A percentile compares a stretch with the other conserved stretches of the same genome.
Evolutionary conservation across 2,113 vertebrate species (phyloP).

Genomic region (Glaucomys volans): DNA sequence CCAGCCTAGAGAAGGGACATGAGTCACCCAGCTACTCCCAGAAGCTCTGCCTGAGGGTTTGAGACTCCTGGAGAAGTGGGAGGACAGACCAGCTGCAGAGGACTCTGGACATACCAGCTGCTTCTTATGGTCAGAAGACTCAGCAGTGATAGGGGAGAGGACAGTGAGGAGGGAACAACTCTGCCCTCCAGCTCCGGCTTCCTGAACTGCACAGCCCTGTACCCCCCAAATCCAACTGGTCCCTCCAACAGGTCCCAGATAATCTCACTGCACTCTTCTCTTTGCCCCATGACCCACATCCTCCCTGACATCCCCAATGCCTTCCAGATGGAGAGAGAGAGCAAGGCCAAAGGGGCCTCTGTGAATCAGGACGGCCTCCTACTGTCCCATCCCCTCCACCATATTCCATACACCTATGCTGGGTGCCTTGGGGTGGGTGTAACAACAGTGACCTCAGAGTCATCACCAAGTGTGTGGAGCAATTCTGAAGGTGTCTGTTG

Average conservation of each 20-base stretch:
- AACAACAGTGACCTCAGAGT: not conserved
- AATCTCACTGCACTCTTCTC: no score
- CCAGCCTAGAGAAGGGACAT: not conserved
- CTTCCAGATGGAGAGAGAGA: not conserved
- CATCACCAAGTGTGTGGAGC: not conserved
- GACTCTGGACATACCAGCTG: not conserved
- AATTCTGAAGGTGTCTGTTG: not conserved
- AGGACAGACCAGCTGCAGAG: not conserved
- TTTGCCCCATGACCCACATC: not conserved
- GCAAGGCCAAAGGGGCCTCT: not conserved
- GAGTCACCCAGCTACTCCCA: not conserved
- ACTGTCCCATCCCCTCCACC: not conserved
- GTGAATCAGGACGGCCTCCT: not conserved
- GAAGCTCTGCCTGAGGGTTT: not conserved
- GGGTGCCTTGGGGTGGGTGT: fast-evolving
- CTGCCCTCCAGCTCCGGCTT: not conserved
- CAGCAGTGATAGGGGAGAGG: not conserved
- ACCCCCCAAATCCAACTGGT: not conserved
- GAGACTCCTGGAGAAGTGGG: not conserved
- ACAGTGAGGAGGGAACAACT: not conserved
- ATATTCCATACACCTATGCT: not conserved
- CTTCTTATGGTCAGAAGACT: not conserved
- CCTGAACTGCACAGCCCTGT: not conserved
- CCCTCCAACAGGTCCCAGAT: not conserved
- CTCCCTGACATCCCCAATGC: not conserved